Evolutionary conservation across 2,888 invertebrate species (phyloP), one percentile per base, ranked within the genome.

Genomic region (Cheilosia variabilis): DNA sequence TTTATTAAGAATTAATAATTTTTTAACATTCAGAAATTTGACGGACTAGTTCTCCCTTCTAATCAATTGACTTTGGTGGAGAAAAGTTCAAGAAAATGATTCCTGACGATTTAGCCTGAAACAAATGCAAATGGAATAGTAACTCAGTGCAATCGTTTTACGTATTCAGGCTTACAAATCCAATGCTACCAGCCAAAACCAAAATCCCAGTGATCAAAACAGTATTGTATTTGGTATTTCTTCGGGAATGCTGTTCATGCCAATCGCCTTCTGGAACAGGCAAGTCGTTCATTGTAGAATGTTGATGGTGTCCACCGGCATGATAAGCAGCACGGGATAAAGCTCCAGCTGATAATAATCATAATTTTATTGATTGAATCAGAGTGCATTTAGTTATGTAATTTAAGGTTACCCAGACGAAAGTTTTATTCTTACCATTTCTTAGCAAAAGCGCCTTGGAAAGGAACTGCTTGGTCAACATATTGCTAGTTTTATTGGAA

Each of bases 241-340:
- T 93, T 41, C 94, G 94, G 71, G 94, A 94, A 89, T 96, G 89
- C 58, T 94, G 91, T 68, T 95, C 94, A 90, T 96, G 93, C 97
- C 97, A 97, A 24, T 95, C 95, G 72, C 97, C 97, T 77, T 93
- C 92, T 1, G 97, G 97, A 63, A 95, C 93, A 0, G 96, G 96
- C 90, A 97, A 91, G 90, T 97, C 97, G 89, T 96, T 95, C 95
- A 96, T 95, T 13, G 94, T 94, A 41, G 89, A 84, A 31, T 88
- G 89, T 58, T 88, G 65, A 58, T 90, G 90, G 78, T 89, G 88
- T 52, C 89, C 89, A 72, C 88, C 88, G 22, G 10, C 41, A 66
- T 88, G 87, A 52, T 91, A 91, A 19, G 91, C 90, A 60, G 91
- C 90, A 72, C 92, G 90, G 43, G 92, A 91, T 69, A 92, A n/a